phyloP scores from a whole-genome alignment of 2,797 vertebrate species.

The Gambusia yucatana region DNA sequence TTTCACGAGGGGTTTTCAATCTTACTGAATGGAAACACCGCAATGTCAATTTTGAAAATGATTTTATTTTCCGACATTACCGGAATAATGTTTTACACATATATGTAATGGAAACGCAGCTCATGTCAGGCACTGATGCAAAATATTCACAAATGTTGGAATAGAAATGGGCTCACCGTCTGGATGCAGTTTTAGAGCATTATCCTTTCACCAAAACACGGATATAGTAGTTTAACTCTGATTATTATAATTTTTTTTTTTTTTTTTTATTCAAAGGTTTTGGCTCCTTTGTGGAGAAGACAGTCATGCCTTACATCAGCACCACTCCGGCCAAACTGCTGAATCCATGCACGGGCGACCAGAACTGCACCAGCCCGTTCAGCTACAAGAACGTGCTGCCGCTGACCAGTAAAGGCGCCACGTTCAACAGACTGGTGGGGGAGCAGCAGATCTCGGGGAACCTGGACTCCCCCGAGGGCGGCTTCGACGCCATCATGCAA shows the following conservation, averaged over 20 bases:
- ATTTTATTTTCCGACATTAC: no score
- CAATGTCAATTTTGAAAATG: no score
- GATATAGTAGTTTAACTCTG: background rate
- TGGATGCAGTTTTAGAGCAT: background rate
- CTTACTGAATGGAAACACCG: no score
- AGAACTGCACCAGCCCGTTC: slow-evolving; percentile 97
- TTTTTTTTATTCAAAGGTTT: slow-evolving; percentile 82
- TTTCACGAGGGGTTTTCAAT: no score
- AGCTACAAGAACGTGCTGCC: slow-evolving; percentile 98
- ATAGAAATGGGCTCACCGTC: background rate
- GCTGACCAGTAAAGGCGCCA: slow-evolving; percentile 86
- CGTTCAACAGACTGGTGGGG: slow-evolving; percentile 92
- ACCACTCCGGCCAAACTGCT: slow-evolving; percentile 94
- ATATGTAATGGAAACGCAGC: no score
- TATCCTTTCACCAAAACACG: background rate
- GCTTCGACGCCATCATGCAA: slow-evolving; percentile 99
- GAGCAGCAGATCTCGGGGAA: slow-evolving; percentile 97
- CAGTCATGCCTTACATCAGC: slow-evolving; percentile 98
- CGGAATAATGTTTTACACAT: no score
- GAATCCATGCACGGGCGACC: slow-evolving; percentile 93
- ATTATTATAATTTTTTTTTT: background rate
- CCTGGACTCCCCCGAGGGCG: slow-evolving; percentile 97
- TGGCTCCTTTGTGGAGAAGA: slow-evolving; percentile 98
- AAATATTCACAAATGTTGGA: background rate
- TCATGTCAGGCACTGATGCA: background rate